Percentiles rank a stretch among this genome's conserved stretches.
These are phyloP conservation scores for Pangasianodon gigas DNA, from an alignment of 2,113 vertebrate species.

Conservation along the genomic window DNA sequence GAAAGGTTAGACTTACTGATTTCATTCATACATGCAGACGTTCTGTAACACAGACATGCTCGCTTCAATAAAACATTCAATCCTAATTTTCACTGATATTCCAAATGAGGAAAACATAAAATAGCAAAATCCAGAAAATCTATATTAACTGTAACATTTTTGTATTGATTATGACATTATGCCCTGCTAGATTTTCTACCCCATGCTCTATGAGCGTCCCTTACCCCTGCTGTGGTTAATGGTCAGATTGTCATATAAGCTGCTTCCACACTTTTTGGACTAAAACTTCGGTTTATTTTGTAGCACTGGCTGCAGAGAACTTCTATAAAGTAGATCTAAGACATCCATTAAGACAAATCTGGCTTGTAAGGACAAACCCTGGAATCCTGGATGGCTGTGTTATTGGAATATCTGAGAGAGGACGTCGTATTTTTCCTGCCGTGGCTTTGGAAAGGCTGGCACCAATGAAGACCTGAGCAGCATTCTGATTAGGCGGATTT, in stretches of 20 bases:
- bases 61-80: background rate
- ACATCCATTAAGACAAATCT: constrained; percentile 20
- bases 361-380: constrained; percentile 13
- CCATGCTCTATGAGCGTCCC: background rate
- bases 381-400: constrained; percentile 31
- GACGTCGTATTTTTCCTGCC: constrained; percentile 55
- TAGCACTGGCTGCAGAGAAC: background rate
- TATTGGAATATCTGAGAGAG: constrained; percentile 57
- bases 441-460: constrained; percentile 58
- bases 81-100: background rate
- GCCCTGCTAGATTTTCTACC: background rate
- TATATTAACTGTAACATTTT: background rate
- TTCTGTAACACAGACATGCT: background rate
- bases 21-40: constrained; percentile 7
- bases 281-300: background rate
- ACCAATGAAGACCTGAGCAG: constrained; percentile 70
- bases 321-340: background rate
- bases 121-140: background rate
- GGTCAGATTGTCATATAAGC: constrained; percentile 17
- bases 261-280: background rate
- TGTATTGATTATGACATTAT: background rate
- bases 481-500: constrained; percentile 66
- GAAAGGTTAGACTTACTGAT: background rate
- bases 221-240: background rate
- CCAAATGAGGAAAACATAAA: no score